These are phyloP conservation scores for Toxostoma redivivum DNA, from an alignment of 2,113 vertebrate genomes.

Conservation along the genomic window DNA sequence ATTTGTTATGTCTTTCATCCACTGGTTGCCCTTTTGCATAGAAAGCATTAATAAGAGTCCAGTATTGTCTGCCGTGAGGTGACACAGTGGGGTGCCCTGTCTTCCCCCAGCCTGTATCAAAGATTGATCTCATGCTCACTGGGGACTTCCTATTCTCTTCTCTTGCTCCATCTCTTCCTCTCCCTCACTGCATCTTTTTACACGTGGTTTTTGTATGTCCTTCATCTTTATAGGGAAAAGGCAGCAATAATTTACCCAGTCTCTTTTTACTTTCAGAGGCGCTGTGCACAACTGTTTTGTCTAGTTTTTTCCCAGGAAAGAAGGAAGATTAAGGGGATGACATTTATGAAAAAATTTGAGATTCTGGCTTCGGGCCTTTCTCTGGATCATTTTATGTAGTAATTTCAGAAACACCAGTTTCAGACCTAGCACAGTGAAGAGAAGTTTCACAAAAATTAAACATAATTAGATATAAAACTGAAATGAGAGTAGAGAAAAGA, in stretches of 20 bases:
- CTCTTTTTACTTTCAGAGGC: not conserved
- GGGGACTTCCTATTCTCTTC: not conserved
- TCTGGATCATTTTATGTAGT: not conserved
- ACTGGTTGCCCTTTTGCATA: not conserved
- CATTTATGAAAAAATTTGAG: not conserved
- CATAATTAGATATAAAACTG: not conserved
- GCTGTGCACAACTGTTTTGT: not conserved
- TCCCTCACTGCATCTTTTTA: not conserved
- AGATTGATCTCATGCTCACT: not conserved
- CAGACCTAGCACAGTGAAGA: not conserved
- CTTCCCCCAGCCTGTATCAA: not conserved
- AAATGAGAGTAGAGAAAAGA: not conserved
- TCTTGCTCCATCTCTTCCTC: not conserved
- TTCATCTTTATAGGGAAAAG: not conserved
- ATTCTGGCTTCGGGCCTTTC: not conserved
- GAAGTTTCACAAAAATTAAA: not conserved
- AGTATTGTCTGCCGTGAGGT: not conserved
- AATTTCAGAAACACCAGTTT: not conserved
- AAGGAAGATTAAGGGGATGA: not conserved
- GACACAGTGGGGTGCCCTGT: rapidly evolving
- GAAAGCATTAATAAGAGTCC: not conserved
- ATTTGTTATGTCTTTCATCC: not conserved
- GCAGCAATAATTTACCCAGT: not conserved
- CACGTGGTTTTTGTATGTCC: rapidly evolving
- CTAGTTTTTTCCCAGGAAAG: not conserved